Base-by-base conservation (phyloP, 2,888 invertebrate species). In the Trichopria drosophilae region DNA sequence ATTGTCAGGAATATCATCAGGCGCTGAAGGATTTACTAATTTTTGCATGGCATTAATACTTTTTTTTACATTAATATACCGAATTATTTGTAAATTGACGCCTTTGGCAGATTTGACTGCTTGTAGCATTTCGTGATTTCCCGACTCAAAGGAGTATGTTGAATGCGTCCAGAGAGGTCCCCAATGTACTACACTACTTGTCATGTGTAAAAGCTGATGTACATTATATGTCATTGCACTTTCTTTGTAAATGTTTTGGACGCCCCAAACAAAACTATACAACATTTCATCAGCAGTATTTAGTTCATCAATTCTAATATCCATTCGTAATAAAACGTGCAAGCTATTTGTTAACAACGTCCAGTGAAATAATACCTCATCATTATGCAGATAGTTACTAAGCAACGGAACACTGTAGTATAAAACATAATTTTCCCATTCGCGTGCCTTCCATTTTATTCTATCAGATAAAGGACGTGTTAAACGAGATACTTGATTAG, bases 61-160 rank as follows among this genome's bases (percentile, higher is more conserved):
- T n/a, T n/a, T n/a, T n/a, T n/a, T n/a, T n/a, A n/a, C n/a, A n/a
- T n/a, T n/a, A n/a, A n/a, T n/a, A n/a, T n/a, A n/a, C n/a, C n/a
- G n/a, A n/a, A n/a, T n/a, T n/a, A n/a, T n/a, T n/a, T n/a, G n/a
- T n/a, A n/a, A n/a, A n/a, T n/a, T n/a, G n/a, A n/a, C n/a, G n/a
- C n/a, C n/a, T n/a, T n/a, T n/a, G n/a, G n/a, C n/a, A n/a, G n/a
- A n/a, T n/a, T n/a, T n/a, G n/a, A n/a, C n/a, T n/a, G n/a, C n/a
- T n/a, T n/a, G n/a, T n/a, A n/a, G n/a, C n/a, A n/a, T n/a, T n/a
- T 22, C 23, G n/a, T 23, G 10, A 5, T 51, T 46, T 10, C 34
- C 43, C 1, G 36, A 44, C 32, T 53, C 48, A 20, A 53, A 53
- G 3, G 19, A 16, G 23, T 32, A 44, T 7, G 31, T 37, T 36